phyloP scores from a whole-genome alignment of 2,797 vertebrate species.

The Petrocephalus schoutedeni region DNA sequence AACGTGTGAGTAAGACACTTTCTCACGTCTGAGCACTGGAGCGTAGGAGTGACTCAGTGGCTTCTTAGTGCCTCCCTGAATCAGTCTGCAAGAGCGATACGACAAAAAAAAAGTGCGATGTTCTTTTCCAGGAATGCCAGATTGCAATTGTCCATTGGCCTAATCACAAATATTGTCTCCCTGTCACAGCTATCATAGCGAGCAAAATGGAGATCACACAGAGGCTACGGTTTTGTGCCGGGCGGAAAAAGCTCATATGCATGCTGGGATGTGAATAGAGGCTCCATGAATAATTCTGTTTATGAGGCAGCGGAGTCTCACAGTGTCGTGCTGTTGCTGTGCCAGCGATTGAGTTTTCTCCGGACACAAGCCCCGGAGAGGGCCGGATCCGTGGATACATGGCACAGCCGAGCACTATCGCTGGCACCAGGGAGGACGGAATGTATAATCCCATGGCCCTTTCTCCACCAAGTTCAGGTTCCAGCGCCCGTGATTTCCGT shows the following conservation, averaged over 20 bases:
- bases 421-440: not conserved
- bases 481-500: not conserved
- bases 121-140: not conserved
- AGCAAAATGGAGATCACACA: not conserved
- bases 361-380: not conserved
- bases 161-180: not conserved
- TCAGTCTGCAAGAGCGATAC: not conserved
- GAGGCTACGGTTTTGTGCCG: slow-evolving; percentile 4
- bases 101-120: not conserved
- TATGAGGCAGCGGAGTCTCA: slow-evolving; percentile 7
- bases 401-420: not conserved
- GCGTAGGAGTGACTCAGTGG: not conserved
- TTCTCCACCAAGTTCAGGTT: not conserved
- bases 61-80: not conserved
- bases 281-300: slow-evolving; percentile 38
- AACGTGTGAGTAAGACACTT: not conserved
- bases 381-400: not conserved
- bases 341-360: slow-evolving; percentile 25
- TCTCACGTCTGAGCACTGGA: not conserved
- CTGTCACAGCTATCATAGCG: not conserved
- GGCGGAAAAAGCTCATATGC: not conserved
- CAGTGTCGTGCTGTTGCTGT: slow-evolving; percentile 27
- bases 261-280: slow-evolving; percentile 15
- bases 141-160: not conserved
- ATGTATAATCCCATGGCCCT: not conserved